Evolutionary conservation across 1,140 invertebrate species (phyloP).

Genomic region (Cydia strobilella): DNA sequence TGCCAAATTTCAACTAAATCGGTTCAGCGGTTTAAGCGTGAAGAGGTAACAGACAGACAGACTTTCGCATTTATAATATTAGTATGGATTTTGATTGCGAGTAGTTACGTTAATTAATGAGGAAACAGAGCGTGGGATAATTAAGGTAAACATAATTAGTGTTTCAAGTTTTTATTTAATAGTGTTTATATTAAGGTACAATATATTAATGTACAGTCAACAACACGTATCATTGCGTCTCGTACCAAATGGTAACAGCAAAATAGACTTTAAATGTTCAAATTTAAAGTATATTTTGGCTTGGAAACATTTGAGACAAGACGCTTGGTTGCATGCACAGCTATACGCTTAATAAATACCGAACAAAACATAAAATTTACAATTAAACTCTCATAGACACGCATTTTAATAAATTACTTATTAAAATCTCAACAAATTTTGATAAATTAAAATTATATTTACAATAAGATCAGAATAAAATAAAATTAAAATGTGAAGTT

Average conservation of each 20-base stretch:
- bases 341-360: slow-evolving; percentile 72
- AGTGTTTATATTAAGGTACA: slow-evolving; percentile 32
- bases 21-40: too few relatives aligned
- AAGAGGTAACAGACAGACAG: too few relatives aligned
- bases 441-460: slow-evolving; percentile 53
- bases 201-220: slow-evolving; percentile 35
- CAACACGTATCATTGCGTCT: slow-evolving; percentile 12
- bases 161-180: slow-evolving; percentile 32
- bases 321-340: slow-evolving; percentile 27
- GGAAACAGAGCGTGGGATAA: background rate
- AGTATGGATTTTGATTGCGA: background rate
- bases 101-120: background rate
- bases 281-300: slow-evolving; percentile 53
- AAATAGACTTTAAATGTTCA: slow-evolving; percentile 51
- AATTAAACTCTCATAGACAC: slow-evolving; percentile 61
- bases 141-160: slow-evolving; percentile 4
- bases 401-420: slow-evolving; percentile 65
- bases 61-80: too few relatives aligned
- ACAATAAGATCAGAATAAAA: slow-evolving; percentile 45
- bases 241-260: slow-evolving; percentile 39
- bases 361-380: slow-evolving; percentile 78
- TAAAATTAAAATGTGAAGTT: slow-evolving; percentile 31
- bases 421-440: slow-evolving; percentile 61
- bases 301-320: background rate
- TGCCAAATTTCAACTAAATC: too few relatives aligned